Conservation (phyloP, 2,797 vertebrate species). For the Galago senegalensis region DNA sequence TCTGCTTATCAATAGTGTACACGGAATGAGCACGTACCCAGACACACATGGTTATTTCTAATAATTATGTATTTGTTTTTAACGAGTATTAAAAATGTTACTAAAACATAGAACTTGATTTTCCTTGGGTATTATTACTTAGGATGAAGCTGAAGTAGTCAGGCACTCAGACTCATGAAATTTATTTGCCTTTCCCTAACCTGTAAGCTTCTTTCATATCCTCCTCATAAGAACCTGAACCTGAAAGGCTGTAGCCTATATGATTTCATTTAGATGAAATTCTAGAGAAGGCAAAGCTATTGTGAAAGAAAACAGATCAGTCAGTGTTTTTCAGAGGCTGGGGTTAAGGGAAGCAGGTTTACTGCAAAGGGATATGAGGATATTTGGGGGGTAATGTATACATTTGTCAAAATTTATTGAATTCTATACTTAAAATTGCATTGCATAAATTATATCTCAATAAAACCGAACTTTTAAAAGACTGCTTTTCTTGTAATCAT, state of each 20-base stretch:
- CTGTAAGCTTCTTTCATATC: slow-evolving; percentile 20
- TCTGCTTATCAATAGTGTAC: neutral
- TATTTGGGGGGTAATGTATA: neutral
- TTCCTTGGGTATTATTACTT: slow-evolving; percentile 40
- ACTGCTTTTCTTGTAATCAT: slow-evolving; percentile 9
- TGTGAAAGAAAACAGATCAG: neutral
- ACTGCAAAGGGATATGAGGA: neutral
- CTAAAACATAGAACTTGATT: neutral
- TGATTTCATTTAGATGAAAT: slow-evolving; percentile 49
- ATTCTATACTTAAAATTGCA: slow-evolving; percentile 24
- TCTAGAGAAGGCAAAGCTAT: slow-evolving; percentile 19
- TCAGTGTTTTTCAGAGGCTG: neutral
- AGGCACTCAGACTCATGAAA: neutral
- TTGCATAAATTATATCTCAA: neutral
- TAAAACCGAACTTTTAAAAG: slow-evolving; percentile 13
- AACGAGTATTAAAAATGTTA: slow-evolving; percentile 10
- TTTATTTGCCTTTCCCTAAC: neutral
- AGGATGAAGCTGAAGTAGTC: slow-evolving; percentile 27
- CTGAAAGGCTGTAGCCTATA: neutral
- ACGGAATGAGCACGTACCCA: neutral
- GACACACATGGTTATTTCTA: slow-evolving; percentile 33
- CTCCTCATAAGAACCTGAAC: neutral
- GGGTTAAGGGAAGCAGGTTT: slow-evolving; percentile 9
- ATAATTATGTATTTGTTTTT: slow-evolving; percentile 54
- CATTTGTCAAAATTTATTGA: slow-evolving; percentile 6